phyloP scores from a whole-genome alignment of 2,797 vertebrate genomes.

The Spondyliosoma cantharus region DNA sequence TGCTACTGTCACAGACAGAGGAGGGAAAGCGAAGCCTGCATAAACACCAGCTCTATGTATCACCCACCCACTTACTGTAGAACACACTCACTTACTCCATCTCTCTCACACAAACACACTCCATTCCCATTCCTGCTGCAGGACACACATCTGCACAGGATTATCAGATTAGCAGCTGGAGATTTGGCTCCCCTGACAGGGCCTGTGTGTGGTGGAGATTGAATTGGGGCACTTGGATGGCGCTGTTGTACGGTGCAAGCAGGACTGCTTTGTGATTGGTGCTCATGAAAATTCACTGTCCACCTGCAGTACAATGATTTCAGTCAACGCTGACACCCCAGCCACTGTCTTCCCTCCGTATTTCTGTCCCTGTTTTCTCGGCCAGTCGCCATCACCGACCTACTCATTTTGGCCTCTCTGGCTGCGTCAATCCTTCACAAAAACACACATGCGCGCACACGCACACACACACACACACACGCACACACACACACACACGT shows the following conservation, averaged over 20 bases:
- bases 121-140: conserved; percentile 49
- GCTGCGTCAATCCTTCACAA: conserved; percentile 35
- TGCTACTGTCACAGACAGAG: conserved; percentile 13
- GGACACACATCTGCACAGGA: conserved; percentile 82
- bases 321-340: neutral
- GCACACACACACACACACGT: conserved; percentile 3
- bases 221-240: conserved; percentile 64
- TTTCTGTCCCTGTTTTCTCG: neutral
- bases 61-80: conserved; percentile 51
- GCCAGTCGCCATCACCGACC: conserved; percentile 16
- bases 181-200: conserved; percentile 70
- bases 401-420: conserved; percentile 42
- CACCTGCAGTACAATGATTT: conserved; percentile 26
- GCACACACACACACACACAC: conserved; percentile 18
- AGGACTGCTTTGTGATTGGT: conserved; percentile 32
- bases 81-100: conserved; percentile 41
- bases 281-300: conserved; percentile 25
- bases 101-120: conserved; percentile 42
- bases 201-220: conserved; percentile 44
- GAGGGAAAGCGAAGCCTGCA: conserved; percentile 19
- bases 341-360: neutral
- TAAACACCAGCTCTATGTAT: conserved; percentile 40
- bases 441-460: conserved; percentile 10
- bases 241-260: conserved; percentile 27
- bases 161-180: conserved; percentile 84